A percentile compares a stretch with the other conserved stretches of the same genome.
phyloP scores from a whole-genome alignment of 2,888 invertebrate species.

The Andrena marginata region DNA sequence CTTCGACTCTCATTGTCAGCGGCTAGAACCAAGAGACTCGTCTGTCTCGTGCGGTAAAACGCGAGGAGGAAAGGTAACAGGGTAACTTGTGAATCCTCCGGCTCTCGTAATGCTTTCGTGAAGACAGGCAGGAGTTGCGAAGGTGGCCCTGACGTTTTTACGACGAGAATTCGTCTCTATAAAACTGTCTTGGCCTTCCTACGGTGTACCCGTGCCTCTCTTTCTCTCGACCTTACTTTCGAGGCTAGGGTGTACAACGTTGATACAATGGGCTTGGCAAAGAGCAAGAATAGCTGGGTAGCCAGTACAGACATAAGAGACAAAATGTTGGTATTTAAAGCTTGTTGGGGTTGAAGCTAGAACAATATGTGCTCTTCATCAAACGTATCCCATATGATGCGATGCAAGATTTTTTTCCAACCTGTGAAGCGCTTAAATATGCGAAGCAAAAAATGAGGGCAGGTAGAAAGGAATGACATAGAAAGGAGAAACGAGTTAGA shows the following conservation, averaged over 20 bases:
- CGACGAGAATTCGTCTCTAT: constrained; percentile 82
- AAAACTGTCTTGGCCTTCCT: constrained; percentile 81
- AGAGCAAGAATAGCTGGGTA: constrained; percentile 69
- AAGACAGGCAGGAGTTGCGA: constrained; percentile 76
- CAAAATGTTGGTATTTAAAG: constrained; percentile 31
- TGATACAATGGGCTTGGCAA: constrained; percentile 73
- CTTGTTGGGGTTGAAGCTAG: constrained; percentile 19
- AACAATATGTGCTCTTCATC: constrained; percentile 6
- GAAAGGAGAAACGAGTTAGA: too few species aligned
- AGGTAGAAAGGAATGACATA: too few species aligned
- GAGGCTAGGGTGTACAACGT: constrained; percentile 54
- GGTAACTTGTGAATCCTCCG: constrained; percentile 79
- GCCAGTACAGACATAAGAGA: constrained; percentile 43
- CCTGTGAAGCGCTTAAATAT: too few species aligned
- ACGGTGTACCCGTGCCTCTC: constrained; percentile 49
- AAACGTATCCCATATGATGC: constrained; percentile 1
- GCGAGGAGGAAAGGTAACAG: constrained; percentile 68
- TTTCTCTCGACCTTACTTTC: constrained; percentile 44
- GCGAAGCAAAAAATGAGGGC: too few species aligned
- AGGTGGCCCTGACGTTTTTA: constrained; percentile 81
- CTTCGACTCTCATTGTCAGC: constrained; percentile 20
- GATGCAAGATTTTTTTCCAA: background rate
- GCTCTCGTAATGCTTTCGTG: constrained; percentile 76
- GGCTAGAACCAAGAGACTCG: constrained; percentile 62
- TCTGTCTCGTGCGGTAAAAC: constrained; percentile 64